Evolutionary conservation across 1,140 invertebrate genomes (phyloP).

Genomic region (Polypedilum pembai): DNA sequence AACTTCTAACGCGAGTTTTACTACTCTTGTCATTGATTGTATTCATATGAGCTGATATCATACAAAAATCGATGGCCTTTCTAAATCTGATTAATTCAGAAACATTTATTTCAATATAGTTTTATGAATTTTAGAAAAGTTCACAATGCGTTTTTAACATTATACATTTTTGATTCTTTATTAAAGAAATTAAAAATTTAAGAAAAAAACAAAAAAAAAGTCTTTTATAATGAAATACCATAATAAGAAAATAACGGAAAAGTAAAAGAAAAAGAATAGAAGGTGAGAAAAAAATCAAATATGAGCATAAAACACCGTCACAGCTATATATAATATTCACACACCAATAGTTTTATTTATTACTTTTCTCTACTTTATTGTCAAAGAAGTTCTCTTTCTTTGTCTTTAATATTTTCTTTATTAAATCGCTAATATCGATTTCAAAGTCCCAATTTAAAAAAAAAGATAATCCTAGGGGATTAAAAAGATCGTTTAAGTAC

Average conservation of each 20-base stretch:
- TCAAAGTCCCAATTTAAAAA: too few relatives aligned
- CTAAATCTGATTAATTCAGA: background rate
- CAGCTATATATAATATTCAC: background rate
- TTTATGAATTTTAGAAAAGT: too few relatives aligned
- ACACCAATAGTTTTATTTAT: background rate
- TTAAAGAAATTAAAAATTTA: too few relatives aligned
- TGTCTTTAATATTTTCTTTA: background rate
- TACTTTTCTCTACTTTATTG: background rate
- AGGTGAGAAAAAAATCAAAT: background rate
- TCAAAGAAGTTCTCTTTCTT: background rate
- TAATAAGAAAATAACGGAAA: too few relatives aligned
- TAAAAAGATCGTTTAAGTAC: too few relatives aligned
- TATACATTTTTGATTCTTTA: too few relatives aligned
- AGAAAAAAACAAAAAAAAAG: too few relatives aligned
- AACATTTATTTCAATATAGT: too few relatives aligned
- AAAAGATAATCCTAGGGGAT: too few relatives aligned
- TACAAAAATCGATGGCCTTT: background rate
- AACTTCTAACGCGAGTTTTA: background rate
- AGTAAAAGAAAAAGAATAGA: too few relatives aligned
- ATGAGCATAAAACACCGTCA: slow-evolving; percentile 7
- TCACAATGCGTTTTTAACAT: too few relatives aligned
- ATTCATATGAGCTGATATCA: background rate
- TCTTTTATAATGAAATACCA: too few relatives aligned
- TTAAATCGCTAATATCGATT: background rate
- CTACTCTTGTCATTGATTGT: background rate